phyloP scores from a whole-genome alignment of 2,888 invertebrate species.

The Folsomia candida region DNA sequence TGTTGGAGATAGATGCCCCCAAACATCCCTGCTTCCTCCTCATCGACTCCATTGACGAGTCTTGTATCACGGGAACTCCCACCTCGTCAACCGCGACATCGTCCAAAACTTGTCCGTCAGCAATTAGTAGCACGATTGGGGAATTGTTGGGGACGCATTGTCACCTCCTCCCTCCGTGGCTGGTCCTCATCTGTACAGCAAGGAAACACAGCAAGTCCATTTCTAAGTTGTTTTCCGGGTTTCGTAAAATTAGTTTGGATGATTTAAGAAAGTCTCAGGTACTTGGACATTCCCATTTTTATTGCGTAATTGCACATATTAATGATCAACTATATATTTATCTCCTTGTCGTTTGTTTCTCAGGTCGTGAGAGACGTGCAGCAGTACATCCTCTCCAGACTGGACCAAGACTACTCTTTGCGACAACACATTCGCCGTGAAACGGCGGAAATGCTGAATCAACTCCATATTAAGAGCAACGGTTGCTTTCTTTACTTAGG shows the following conservation, averaged over 20 bases:
- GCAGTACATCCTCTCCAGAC: conserved; percentile 83
- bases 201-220: conserved; percentile 70
- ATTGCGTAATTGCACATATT: too few relatives aligned
- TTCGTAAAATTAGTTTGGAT: conserved; percentile 86
- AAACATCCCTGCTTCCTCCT: conserved; percentile 75
- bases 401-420: conserved; percentile 84
- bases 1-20: conserved; percentile 81
- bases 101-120: conserved; percentile 40
- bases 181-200: conserved; percentile 57
- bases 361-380: conserved; percentile 89
- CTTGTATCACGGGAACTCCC: conserved; percentile 37
- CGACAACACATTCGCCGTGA: conserved; percentile 84
- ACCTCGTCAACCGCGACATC: conserved; percentile 10
- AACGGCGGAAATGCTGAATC: conserved; percentile 92
- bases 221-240: conserved; percentile 70
- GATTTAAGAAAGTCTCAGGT: conserved; percentile 78
- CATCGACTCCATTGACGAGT: conserved; percentile 89
- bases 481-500: conserved; percentile 86
- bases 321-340: not conserved
- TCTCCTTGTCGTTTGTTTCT: conserved; percentile 38
- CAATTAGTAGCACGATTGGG: conserved; percentile 66
- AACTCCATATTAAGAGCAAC: conserved; percentile 92
- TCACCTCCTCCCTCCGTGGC: conserved; percentile 88
- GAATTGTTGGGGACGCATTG: conserved; percentile 84
- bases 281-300: too few relatives aligned